Evolutionary conservation across 2,797 vertebrate species (phyloP).

Genomic region (Chiroxiphia lanceolata): DNA sequence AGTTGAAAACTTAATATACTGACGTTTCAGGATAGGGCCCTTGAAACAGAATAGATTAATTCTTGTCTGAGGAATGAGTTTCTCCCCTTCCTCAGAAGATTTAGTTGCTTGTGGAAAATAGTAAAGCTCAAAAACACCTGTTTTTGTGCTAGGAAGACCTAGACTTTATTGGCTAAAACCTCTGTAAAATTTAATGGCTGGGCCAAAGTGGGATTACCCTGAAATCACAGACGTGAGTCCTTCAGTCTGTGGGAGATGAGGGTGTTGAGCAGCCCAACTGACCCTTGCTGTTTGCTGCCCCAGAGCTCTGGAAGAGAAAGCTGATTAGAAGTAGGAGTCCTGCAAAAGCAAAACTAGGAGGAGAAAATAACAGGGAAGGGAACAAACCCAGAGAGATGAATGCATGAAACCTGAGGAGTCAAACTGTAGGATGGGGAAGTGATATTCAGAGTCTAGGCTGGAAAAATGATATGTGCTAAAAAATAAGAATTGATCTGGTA

Average conservation of each 20-base stretch:
- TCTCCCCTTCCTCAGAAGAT: not conserved
- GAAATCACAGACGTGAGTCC: not conserved
- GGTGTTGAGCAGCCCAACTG: not conserved
- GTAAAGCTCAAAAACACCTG: not conserved
- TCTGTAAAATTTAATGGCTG: not conserved
- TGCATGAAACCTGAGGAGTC: not conserved
- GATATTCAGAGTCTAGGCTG: not conserved
- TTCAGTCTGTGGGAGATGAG: not conserved
- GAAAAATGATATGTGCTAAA: accelerated
- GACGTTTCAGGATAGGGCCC: not conserved
- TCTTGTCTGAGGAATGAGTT: not conserved
- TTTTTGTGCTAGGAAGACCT: not conserved
- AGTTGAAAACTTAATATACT: not conserved
- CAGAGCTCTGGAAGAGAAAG: not conserved
- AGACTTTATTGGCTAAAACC: not conserved
- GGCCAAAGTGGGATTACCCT: not conserved
- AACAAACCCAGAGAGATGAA: not conserved
- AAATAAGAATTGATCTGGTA: not conserved
- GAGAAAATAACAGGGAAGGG: not conserved
- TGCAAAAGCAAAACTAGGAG: not conserved
- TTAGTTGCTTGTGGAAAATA: not conserved
- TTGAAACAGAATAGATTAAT: not conserved
- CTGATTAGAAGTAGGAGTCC: not conserved
- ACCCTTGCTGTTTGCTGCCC: not conserved
- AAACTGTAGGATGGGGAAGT: not conserved